Percentiles rank a stretch among this genome's conserved stretches.
These are phyloP conservation scores for Mareca strepera DNA, from an alignment of 2,797 vertebrate species.

Conservation along the genomic window DNA sequence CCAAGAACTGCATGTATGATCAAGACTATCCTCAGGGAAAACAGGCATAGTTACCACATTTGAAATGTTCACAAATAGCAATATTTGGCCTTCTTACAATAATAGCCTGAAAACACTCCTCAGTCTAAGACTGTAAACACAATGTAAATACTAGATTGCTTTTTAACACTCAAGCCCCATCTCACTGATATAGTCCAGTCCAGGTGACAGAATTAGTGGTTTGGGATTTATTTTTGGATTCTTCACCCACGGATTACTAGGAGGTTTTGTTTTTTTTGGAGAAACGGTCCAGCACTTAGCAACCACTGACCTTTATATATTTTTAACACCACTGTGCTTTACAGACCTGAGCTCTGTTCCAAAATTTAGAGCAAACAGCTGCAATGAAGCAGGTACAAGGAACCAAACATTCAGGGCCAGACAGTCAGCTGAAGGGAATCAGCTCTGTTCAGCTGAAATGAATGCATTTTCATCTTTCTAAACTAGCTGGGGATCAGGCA, in stretches of 20 bases:
- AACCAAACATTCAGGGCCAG: background rate
- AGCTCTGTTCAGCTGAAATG: background rate
- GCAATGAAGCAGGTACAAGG: constrained; percentile 4
- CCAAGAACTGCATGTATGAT: background rate
- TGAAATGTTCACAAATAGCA: background rate
- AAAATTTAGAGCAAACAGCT: background rate
- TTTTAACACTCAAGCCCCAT: background rate
- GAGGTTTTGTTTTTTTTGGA: background rate
- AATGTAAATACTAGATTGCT: background rate
- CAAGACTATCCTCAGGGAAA: constrained; percentile 21
- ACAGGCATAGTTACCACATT: background rate
- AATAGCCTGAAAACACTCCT: background rate
- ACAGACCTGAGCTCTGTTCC: background rate
- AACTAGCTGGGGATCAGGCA: background rate
- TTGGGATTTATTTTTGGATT: background rate
- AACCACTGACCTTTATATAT: constrained; percentile 34
- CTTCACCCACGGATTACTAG: background rate
- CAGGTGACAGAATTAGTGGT: background rate
- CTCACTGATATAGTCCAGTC: background rate
- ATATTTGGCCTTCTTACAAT: background rate
- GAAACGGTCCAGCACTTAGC: constrained; percentile 1
- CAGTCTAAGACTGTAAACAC: background rate
- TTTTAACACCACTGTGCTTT: background rate
- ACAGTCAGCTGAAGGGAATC: background rate
- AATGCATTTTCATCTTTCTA: background rate